Evolutionary conservation across 2,797 vertebrate genomes (phyloP).

Genomic region (Tapirus indicus): DNA sequence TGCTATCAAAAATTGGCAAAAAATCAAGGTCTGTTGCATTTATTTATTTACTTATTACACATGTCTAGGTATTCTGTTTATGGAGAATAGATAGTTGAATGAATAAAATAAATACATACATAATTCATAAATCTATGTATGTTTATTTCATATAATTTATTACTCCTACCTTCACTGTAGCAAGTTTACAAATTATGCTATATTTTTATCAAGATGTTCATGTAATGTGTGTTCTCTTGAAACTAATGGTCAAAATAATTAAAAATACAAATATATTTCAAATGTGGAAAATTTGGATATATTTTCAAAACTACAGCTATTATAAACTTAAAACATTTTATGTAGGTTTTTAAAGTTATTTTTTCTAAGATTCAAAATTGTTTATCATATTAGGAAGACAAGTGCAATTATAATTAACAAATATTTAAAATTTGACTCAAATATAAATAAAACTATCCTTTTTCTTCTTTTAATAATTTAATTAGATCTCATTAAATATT

Average conservation of each 20-base stretch:
- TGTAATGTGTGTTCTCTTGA: not conserved
- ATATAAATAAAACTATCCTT: not conserved
- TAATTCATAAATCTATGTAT: not conserved
- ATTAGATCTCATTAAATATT: not conserved
- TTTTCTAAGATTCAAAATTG: not conserved
- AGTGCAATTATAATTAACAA: not conserved
- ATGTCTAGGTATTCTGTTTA: not conserved
- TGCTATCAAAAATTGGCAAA: not conserved
- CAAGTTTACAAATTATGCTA: not conserved
- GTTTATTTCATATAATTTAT: not conserved
- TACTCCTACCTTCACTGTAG: not conserved
- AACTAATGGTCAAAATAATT: not conserved
- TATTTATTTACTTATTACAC: not conserved
- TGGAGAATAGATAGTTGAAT: not conserved
- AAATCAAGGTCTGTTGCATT: not conserved
- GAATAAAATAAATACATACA: not conserved
- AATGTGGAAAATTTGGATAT: not conserved
- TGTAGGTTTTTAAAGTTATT: not conserved
- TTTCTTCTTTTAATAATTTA: not conserved
- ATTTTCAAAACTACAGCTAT: not conserved
- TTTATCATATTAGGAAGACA: not conserved
- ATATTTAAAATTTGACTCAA: slow-evolving; percentile 10
- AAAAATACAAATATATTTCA: not conserved
- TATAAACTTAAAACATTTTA: not conserved
- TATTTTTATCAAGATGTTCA: not conserved